These are phyloP conservation scores for Bombus soroeensis DNA, from an alignment of 1,140 invertebrate species.

Conservation along the genomic window DNA sequence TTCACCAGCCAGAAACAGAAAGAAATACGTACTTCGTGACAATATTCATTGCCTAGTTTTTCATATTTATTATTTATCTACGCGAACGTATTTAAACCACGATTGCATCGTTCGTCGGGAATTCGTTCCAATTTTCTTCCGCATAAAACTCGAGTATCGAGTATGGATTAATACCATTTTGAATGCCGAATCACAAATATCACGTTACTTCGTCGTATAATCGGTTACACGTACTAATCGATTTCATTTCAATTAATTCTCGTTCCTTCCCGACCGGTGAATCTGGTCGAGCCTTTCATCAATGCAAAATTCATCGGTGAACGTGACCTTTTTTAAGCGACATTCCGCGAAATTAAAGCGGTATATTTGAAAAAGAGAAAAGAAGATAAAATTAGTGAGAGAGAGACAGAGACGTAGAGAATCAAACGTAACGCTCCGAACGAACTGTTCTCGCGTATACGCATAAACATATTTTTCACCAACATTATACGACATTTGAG, in stretches of 20 bases:
- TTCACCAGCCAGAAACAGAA: not conserved
- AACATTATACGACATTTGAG: slow-evolving; percentile 1
- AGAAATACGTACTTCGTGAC: not conserved
- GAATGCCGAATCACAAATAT: not conserved
- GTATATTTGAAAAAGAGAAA: not conserved
- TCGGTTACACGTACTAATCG: not conserved
- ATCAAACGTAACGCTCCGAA: not conserved
- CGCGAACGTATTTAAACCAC: not conserved
- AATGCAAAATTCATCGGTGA: slow-evolving; percentile 1
- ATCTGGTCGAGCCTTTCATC: not conserved
- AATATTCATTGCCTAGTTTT: too few species aligned
- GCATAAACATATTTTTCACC: slow-evolving; percentile 45
- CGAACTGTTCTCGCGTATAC: not conserved
- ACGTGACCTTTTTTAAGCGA: not conserved
- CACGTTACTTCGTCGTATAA: not conserved
- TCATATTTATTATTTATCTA: not conserved
- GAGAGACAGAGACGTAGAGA: not conserved
- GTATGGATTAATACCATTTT: not conserved
- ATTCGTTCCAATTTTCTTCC: not conserved
- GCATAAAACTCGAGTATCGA: not conserved
- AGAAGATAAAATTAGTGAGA: not conserved
- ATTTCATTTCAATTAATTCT: slow-evolving; percentile 26
- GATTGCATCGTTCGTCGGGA: not conserved
- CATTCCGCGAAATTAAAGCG: not conserved
- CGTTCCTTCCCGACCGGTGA: not conserved